Conservation (phyloP, 2,113 vertebrate genomes). For the Paracyprichromis sp. region DNA sequence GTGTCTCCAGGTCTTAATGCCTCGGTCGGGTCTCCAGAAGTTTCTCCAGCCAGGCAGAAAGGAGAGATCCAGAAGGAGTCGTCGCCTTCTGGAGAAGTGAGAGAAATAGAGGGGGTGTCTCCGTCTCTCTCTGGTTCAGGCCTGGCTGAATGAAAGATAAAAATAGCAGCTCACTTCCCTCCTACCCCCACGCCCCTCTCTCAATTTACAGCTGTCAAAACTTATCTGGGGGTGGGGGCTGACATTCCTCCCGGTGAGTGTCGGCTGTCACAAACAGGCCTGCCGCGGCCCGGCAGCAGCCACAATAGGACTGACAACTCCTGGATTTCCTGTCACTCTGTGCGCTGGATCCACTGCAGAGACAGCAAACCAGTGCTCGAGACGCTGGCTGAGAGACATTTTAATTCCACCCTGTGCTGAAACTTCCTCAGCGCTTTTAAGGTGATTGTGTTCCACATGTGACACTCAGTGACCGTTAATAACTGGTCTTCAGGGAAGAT, state of each 20-base stretch:
- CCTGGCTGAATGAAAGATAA: constrained; percentile 54
- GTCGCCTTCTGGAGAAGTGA: background rate
- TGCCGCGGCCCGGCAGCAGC: background rate
- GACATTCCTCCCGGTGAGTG: constrained; percentile 15
- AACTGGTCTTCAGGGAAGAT: background rate
- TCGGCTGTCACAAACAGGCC: constrained; percentile 2
- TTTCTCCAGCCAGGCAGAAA: constrained; percentile 18
- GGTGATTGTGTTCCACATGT: background rate
- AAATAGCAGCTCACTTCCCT: constrained; percentile 56
- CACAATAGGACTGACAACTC: background rate
- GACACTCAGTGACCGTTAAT: background rate
- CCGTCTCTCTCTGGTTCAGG: background rate
- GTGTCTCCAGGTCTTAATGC: background rate
- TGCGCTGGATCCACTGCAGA: background rate
- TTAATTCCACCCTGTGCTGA: background rate
- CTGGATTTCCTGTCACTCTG: background rate
- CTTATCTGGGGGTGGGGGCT: constrained; percentile 52
- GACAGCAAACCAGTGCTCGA: background rate
- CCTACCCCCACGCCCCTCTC: background rate
- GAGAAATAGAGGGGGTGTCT: background rate
- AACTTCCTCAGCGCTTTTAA: background rate
- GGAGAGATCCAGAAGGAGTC: background rate
- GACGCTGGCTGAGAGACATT: background rate
- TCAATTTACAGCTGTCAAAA: constrained; percentile 65
- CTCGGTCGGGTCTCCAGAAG: constrained; percentile 36